Percentiles rank a stretch among this genome's conserved stretches.
Conservation (phyloP, 2,113 vertebrate species). For the Dipodomys spectabilis region DNA sequence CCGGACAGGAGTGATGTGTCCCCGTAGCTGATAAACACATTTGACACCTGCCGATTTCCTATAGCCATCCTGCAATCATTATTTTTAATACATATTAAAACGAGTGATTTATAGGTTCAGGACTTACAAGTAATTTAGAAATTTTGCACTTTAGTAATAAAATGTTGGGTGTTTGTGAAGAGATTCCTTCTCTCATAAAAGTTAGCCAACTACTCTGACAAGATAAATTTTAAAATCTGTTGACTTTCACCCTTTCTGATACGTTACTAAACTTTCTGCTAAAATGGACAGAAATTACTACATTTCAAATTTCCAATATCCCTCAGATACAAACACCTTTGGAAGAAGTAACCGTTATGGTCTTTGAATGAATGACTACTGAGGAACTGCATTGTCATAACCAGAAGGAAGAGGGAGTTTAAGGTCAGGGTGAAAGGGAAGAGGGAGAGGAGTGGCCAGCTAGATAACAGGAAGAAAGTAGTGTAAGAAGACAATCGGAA, state of each 20-base stretch:
- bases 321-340: background rate
- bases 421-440: too few species aligned
- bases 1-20: conserved; percentile 95
- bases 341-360: too few species aligned
- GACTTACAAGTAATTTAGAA: conserved; percentile 40
- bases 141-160: conserved; percentile 29
- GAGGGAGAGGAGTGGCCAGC: too few species aligned
- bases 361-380: too few species aligned
- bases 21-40: conserved; percentile 94
- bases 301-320: conserved; percentile 45
- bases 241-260: background rate
- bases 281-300: conserved; percentile 30
- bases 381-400: too few species aligned
- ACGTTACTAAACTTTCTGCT: conserved; percentile 17
- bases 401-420: too few species aligned
- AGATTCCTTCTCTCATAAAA: background rate
- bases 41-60: conserved; percentile 84
- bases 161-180: background rate
- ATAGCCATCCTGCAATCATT: conserved; percentile 87
- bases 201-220: conserved; percentile 38
- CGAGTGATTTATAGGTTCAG: conserved; percentile 26
- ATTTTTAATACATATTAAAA: conserved; percentile 51
- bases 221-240: conserved; percentile 35
- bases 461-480: too few species aligned
- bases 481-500: too few species aligned